A percentile compares a stretch with the other conserved stretches of the same genome.
phyloP scores from a whole-genome alignment of 2,797 vertebrate species.

The Sebastes kiyomatsui region DNA sequence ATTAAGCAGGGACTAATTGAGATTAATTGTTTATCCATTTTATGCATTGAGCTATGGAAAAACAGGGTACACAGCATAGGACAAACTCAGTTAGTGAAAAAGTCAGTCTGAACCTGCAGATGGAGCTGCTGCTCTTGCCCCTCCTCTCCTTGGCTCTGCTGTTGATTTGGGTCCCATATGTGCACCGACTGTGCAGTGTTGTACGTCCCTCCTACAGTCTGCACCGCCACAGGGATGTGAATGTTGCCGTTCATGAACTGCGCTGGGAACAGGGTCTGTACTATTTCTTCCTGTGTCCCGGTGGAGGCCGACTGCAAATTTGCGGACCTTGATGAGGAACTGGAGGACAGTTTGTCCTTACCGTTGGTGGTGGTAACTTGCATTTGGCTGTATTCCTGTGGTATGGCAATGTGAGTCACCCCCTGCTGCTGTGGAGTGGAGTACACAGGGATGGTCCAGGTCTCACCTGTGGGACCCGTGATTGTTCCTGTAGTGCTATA shows the following conservation, averaged over 20 bases:
- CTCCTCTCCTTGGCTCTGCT: conserved; percentile 83
- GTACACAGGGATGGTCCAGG: conserved; percentile 99
- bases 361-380: conserved; percentile 92
- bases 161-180: conserved; percentile 98
- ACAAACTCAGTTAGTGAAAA: background rate
- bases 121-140: conserved; percentile 86
- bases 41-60: background rate
- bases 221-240: conserved; percentile 99
- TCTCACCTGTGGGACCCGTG: conserved; percentile 97
- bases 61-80: background rate
- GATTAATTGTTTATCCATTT: background rate
- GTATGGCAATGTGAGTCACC: conserved; percentile 97
- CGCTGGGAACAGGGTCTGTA: conserved; percentile 95
- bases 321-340: conserved; percentile 46
- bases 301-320: conserved; percentile 79
- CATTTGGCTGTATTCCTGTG: conserved; percentile 93
- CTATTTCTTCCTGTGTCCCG: conserved; percentile 93
- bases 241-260: conserved; percentile 99
- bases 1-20: background rate
- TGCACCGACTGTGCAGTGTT: conserved; percentile 96
- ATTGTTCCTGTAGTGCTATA: conserved; percentile 98
- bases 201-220: conserved; percentile 95
- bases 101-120: conserved; percentile 84
- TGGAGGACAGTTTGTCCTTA: conserved; percentile 83
- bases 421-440: conserved; percentile 96